Evolutionary conservation across 2,888 invertebrate species (phyloP), one percentile per base, ranked within the genome.

Genomic region (Orthosia gothica): DNA sequence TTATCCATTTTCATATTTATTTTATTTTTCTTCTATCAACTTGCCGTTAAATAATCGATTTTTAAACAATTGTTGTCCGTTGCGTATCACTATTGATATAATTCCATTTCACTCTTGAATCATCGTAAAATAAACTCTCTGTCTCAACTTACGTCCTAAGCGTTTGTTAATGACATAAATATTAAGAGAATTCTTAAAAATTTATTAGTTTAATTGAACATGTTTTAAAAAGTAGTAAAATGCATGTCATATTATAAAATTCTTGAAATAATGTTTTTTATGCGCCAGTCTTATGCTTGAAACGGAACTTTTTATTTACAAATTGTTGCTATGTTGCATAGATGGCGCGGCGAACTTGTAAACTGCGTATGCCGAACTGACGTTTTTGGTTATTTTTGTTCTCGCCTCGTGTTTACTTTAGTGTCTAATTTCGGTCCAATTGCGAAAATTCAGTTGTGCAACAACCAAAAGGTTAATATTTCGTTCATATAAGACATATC

Each of bases 301-400:
- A 92, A 90, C 63, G 92, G 85, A 94, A 88, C 86, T 78, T 59
- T 77, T 74, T 82, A 82, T 87, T 89, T 90, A 91, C 92, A 88
- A 90, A 91, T 95, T 94, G 93, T 94, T 94, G 90, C 89, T 93
- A 88, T 91, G 90, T 92, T 92, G 92, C 91, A 93, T 94, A 96
- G 96, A 96, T 96, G 96, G 96, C 96, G 96, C 94, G 92, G 91
- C 93, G 91, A 91, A 92, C 94, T 94, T 94, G 94, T 95, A 95
- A 95, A 96, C 95, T 96, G 96, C 96, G 96, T 96, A 95, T 94
- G 94, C 94, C 92, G 94, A 94, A 93, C 93, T 96, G 96, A 96
- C 96, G 96, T 96, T 96, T 96, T 96, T 96, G 96, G 96, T 96
- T 96, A 96, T 96, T 96, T 96, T 96, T 96, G 94, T 96, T 96